These are phyloP conservation scores for Haemorhous mexicanus DNA, from an alignment of 2,113 vertebrate species.

Conservation along the genomic window DNA sequence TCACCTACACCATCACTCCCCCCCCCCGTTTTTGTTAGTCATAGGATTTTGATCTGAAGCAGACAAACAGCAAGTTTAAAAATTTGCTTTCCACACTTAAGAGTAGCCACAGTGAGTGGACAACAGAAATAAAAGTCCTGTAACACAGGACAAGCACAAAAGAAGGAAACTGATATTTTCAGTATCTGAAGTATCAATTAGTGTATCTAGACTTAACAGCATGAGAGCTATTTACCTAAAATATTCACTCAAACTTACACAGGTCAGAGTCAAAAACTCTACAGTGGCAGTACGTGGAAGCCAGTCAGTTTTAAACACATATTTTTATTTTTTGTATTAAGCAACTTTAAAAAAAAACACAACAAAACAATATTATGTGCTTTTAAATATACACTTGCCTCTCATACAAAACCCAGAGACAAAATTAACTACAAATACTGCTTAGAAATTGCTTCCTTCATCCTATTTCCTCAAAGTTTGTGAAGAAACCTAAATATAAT, in stretches of 20 bases:
- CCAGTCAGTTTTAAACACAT: background rate
- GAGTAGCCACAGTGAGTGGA: background rate
- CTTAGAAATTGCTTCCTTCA: background rate
- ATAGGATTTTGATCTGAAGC: rapidly evolving
- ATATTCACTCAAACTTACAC: background rate
- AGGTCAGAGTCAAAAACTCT: background rate
- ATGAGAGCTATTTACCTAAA: background rate
- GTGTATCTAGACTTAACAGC: background rate
- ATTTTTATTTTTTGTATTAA: background rate
- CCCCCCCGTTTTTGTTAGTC: background rate
- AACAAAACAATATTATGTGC: background rate
- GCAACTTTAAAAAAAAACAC: background rate
- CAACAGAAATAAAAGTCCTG: background rate
- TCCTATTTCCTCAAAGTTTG: background rate
- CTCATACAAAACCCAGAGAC: background rate
- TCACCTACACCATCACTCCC: background rate
- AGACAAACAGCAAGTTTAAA: background rate
- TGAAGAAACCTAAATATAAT: background rate
- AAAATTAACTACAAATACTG: background rate
- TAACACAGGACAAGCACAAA: background rate
- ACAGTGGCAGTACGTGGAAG: background rate
- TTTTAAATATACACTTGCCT: background rate
- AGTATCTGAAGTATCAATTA: background rate
- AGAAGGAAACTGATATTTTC: background rate
- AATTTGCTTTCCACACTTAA: background rate